Conservation (phyloP, 2,797 vertebrate species). For the Graptemys geographica region DNA sequence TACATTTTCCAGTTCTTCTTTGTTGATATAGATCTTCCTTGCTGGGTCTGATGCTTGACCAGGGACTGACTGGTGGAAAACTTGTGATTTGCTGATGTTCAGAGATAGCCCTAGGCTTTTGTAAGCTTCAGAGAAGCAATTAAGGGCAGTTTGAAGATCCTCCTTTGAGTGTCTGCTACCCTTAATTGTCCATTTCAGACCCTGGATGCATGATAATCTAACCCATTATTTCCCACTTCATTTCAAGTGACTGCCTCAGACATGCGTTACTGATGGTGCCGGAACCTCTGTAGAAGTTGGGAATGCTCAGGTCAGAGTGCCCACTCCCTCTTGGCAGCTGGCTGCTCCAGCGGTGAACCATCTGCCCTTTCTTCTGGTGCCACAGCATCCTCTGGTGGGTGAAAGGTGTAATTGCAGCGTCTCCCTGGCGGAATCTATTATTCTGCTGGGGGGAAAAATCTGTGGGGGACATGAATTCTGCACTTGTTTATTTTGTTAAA, state of each 20-base stretch:
- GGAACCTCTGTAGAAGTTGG: neutral
- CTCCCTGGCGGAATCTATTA: neutral
- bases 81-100: too few species aligned
- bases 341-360: neutral
- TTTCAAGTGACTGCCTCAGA: neutral
- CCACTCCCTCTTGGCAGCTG: neutral
- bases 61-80: too few species aligned
- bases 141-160: too few species aligned
- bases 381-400: neutral
- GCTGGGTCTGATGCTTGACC: too few species aligned
- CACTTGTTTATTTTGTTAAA: neutral
- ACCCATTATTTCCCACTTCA: neutral
- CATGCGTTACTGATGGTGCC: neutral
- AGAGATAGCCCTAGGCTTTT: too few species aligned
- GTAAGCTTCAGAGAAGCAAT: too few species aligned
- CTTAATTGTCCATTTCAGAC: neutral
- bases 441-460: neutral
- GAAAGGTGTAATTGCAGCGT: neutral
- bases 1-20: too few species aligned
- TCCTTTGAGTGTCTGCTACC: too few species aligned
- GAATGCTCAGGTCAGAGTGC: neutral
- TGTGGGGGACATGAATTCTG: neutral
- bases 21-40: too few species aligned
- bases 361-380: neutral
- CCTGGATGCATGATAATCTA: neutral